Evolutionary conservation across 2,113 vertebrate genomes (phyloP).

Genomic region (Brachyhypopomus occidentalis): DNA sequence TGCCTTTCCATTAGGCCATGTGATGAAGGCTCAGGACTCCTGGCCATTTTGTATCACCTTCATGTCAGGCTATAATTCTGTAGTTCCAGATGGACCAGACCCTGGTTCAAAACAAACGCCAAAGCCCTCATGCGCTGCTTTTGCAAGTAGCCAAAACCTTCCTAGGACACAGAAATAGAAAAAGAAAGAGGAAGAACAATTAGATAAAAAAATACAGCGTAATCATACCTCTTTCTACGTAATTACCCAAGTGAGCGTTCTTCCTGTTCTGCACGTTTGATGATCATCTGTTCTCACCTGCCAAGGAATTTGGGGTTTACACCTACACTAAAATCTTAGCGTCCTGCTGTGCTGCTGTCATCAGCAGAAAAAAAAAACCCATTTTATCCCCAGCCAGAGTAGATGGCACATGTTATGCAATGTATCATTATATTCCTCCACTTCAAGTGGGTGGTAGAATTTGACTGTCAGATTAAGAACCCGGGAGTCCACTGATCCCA

Average conservation of each 20-base stretch:
- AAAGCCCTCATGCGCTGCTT: neutral
- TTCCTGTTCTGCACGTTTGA: slow-evolving; percentile 28
- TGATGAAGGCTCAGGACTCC: neutral
- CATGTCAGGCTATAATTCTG: neutral
- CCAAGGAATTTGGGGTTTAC: slow-evolving; percentile 25
- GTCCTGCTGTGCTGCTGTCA: neutral
- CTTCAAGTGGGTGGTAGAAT: slow-evolving; percentile 28
- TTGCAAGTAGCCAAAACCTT: neutral
- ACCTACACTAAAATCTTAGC: slow-evolving; percentile 6
- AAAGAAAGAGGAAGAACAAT: slow-evolving; percentile 43
- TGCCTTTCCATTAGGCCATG: slow-evolving; percentile 42
- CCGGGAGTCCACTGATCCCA: slow-evolving; percentile 20
- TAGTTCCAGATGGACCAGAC: neutral
- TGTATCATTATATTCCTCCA: slow-evolving; percentile 30
- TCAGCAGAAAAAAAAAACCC: slow-evolving; percentile 27
- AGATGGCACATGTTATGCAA: slow-evolving; percentile 12
- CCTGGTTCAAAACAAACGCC: neutral
- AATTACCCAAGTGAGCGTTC: slow-evolving; percentile 62
- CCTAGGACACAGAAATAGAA: slow-evolving; percentile 38
- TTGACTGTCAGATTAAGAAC: slow-evolving; percentile 26
- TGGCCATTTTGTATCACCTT: slow-evolving; percentile 23
- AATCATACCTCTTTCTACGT: slow-evolving; percentile 65
- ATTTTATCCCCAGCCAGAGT: slow-evolving; percentile 19
- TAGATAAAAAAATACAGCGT: slow-evolving; percentile 61
- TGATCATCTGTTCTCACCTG: slow-evolving; percentile 26